These are phyloP conservation scores for Sthenelais limicola DNA, from an alignment of 2,888 invertebrate genomes.

Conservation along the genomic window DNA sequence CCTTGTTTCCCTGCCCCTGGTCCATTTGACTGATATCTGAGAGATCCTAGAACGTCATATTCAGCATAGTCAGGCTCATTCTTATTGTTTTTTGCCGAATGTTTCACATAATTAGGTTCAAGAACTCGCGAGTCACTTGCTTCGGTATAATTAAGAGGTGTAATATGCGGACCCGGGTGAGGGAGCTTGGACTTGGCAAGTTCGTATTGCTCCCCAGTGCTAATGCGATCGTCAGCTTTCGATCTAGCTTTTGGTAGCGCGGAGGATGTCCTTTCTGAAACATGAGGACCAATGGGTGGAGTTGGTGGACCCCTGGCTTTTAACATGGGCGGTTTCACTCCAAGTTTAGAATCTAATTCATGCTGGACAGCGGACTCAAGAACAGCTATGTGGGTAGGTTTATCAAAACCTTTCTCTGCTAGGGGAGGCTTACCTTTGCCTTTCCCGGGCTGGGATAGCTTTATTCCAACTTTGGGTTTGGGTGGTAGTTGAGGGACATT, in stretches of 20 bases:
- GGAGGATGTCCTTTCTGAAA: too few species aligned
- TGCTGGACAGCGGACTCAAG: background rate
- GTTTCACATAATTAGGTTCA: constrained; percentile 4
- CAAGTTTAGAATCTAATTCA: constrained; percentile 1
- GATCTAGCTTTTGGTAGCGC: too few species aligned
- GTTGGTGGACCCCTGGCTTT: background rate
- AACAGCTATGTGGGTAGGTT: background rate
- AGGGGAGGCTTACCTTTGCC: background rate
- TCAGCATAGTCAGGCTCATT: background rate
- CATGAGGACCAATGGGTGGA: too few species aligned
- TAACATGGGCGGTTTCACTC: background rate
- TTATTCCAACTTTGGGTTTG: background rate
- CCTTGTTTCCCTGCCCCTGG: background rate
- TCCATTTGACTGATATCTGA: background rate
- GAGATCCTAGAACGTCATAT: constrained; percentile 1
- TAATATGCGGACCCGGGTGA: background rate
- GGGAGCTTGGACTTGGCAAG: constrained; percentile 29
- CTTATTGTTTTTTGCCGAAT: background rate
- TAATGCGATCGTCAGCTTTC: too few species aligned
- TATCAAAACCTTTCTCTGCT: background rate
- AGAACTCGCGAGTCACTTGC: constrained; percentile 1
- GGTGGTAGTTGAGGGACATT: background rate
- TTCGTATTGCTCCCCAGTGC: constrained; percentile 14
- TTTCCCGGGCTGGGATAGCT: background rate
- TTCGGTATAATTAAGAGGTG: background rate